Percentiles rank a stretch among this genome's conserved stretches.
These are phyloP conservation scores for Apamea epomidion DNA, from an alignment of 2,888 invertebrate species.

Conservation along the genomic window DNA sequence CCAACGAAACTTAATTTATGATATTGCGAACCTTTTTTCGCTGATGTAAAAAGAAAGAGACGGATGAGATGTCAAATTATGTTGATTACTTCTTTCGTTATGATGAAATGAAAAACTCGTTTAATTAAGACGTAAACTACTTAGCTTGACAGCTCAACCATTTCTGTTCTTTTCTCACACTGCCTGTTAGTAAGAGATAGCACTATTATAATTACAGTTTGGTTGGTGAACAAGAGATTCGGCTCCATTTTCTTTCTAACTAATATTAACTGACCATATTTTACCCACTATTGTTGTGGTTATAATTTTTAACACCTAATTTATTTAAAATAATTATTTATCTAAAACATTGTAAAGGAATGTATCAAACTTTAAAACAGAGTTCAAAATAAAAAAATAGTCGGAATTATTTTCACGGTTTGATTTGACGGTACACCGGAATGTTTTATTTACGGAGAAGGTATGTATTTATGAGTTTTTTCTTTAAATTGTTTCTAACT, in stretches of 20 bases:
- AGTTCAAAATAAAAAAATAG: conserved; percentile 63
- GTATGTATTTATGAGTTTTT: conserved; percentile 49
- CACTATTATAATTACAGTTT: conserved; percentile 3
- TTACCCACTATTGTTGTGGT: conserved; percentile 11
- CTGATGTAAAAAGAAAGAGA: conserved; percentile 3
- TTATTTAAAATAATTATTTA: conserved; percentile 50
- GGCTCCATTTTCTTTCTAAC: neutral
- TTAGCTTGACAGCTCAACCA: neutral
- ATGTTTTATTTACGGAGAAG: conserved; percentile 36
- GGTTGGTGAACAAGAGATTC: neutral
- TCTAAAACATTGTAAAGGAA: conserved; percentile 61
- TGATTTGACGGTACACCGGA: conserved; percentile 59
- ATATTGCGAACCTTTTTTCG: neutral
- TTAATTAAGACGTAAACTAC: neutral
- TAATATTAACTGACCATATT: neutral
- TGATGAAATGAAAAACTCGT: neutral
- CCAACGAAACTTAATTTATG: neutral
- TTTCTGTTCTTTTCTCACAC: neutral
- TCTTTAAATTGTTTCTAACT: neutral
- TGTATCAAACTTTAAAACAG: conserved; percentile 68
- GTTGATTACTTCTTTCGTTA: too few species aligned
- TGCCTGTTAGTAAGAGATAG: conserved; percentile 10
- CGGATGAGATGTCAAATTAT: neutral
- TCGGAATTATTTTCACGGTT: conserved; percentile 55
- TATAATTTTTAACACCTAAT: conserved; percentile 34